Evolutionary conservation across 1,140 invertebrate genomes (phyloP).

Genomic region (Penaeus chinensis): DNA sequence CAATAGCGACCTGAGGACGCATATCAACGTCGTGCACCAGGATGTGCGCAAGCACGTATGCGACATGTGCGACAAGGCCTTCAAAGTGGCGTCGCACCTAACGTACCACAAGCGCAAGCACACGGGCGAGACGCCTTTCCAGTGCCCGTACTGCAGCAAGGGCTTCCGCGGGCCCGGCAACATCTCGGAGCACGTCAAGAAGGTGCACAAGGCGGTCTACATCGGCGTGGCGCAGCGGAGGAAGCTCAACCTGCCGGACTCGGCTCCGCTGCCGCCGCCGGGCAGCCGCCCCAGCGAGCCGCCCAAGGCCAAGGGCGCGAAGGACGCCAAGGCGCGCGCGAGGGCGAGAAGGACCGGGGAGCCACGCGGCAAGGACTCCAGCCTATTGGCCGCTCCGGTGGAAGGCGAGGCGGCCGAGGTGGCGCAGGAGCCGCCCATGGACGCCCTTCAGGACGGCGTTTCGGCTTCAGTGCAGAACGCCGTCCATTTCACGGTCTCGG

Average conservation of each 20-base stretch:
- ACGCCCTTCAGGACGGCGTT: background rate
- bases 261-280: conserved; percentile 2
- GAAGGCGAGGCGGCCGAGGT: no score
- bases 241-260: background rate
- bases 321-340: no score
- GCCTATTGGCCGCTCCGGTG: no score
- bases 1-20: conserved; percentile 60
- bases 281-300: background rate
- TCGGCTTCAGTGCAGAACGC: background rate
- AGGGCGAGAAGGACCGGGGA: no score
- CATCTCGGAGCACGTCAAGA: conserved; percentile 32
- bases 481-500: background rate
- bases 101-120: conserved; percentile 56
- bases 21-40: conserved; percentile 60
- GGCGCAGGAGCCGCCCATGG: no score
- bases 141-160: conserved; percentile 38
- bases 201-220: conserved; percentile 17
- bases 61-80: conserved; percentile 56
- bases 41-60: conserved; percentile 62
- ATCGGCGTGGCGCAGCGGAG: background rate
- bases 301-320: no score
- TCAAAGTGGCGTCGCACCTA: conserved; percentile 47
- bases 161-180: conserved; percentile 24
- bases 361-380: no score
- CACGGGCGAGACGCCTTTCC: conserved; percentile 47